Percentiles rank a stretch among this genome's conserved stretches.
Evolutionary conservation across 2,797 vertebrate species (phyloP).

Genomic region (Tapirus indicus): DNA sequence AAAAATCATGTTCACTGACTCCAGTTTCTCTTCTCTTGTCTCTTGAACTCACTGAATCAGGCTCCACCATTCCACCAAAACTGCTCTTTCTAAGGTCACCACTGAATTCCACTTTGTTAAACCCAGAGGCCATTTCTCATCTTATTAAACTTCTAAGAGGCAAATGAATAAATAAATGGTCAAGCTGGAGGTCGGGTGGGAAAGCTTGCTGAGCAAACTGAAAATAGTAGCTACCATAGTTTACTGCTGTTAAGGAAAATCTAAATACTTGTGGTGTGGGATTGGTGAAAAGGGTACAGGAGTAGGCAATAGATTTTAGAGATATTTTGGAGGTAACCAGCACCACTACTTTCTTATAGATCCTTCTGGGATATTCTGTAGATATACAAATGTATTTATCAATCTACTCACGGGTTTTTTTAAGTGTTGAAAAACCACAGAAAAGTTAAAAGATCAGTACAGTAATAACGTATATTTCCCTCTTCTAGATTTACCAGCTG

Average conservation of each 20-base stretch:
- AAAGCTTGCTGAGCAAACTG: neutral
- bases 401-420: neutral
- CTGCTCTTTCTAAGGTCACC: neutral
- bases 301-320: neutral
- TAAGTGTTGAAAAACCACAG: neutral
- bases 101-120: neutral
- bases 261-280: neutral
- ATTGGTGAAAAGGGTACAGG: neutral
- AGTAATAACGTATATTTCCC: neutral
- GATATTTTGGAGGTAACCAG: neutral
- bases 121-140: neutral
- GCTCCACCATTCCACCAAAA: neutral
- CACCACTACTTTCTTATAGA: neutral
- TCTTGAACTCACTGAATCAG: neutral
- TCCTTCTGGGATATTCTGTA: neutral
- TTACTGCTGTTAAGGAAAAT: neutral
- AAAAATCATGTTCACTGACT: neutral
- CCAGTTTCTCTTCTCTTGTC: neutral
- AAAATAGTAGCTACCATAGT: neutral
- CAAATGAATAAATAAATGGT: neutral
- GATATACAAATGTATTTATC: neutral
- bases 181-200: neutral
- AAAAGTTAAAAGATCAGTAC: conserved; percentile 17
- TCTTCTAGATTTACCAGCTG: conserved; percentile 13
- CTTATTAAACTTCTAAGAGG: neutral